A percentile compares a stretch with the other conserved stretches of the same genome.
phyloP scores from a whole-genome alignment of 2,888 invertebrate genomes.

The Rutpela maculata region DNA sequence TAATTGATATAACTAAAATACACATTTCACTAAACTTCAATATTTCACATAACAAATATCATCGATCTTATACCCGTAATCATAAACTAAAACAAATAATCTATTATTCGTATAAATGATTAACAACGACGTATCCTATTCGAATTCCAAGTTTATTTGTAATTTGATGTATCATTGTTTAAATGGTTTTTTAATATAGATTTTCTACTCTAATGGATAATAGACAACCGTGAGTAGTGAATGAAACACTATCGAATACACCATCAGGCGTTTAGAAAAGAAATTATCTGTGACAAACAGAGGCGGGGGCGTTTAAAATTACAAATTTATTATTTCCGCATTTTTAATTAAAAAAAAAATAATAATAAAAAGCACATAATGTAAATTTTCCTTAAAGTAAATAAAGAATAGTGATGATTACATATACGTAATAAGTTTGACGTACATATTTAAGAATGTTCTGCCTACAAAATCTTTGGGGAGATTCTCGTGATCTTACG shows the following conservation, averaged over 20 bases:
- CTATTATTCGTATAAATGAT: not conserved
- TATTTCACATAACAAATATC: not conserved
- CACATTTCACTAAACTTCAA: no score
- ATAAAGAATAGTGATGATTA: no score
- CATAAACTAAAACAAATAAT: not conserved
- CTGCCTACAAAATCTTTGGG: no score
- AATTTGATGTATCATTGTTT: constrained; percentile 46
- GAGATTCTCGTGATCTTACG: no score
- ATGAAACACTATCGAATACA: constrained; percentile 20
- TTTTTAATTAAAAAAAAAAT: no score
- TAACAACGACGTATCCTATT: constrained; percentile 21
- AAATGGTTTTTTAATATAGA: constrained; percentile 44
- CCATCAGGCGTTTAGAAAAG: constrained; percentile 10
- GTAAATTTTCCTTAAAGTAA: no score
- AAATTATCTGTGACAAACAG: constrained; percentile 10
- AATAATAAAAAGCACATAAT: no score
- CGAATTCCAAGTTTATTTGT: constrained; percentile 19
- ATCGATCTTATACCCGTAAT: not conserved
- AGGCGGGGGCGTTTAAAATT: not conserved
- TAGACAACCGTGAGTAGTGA: constrained; percentile 30
- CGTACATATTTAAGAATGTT: no score
- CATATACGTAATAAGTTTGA: no score
- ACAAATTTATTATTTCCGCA: not conserved
- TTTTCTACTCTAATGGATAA: constrained; percentile 43
- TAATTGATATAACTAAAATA: no score